Percentiles rank a stretch among this genome's conserved stretches.
Evolutionary conservation across 1,140 invertebrate species (phyloP).

Genomic region (Acromyrmex echinatior): DNA sequence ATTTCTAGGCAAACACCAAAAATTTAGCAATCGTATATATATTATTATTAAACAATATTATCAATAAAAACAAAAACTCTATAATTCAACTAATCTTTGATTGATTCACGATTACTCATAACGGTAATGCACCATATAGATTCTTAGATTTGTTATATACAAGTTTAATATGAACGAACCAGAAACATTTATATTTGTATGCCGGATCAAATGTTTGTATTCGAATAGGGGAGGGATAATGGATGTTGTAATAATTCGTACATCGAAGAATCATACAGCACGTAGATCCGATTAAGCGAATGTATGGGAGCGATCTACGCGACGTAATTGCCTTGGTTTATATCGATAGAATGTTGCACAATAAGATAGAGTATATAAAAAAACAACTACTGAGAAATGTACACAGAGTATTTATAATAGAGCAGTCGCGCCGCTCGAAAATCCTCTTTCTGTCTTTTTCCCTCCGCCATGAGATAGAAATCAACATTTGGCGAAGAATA

Average conservation of each 20-base stretch:
- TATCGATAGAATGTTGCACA: slow-evolving; percentile 69
- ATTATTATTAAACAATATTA: not conserved
- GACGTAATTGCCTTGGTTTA: slow-evolving; percentile 60
- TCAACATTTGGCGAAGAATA: not conserved
- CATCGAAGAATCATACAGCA: slow-evolving; percentile 30
- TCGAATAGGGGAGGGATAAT: slow-evolving; percentile 15
- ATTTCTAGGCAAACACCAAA: no score
- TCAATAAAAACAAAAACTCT: not conserved
- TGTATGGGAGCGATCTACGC: slow-evolving; percentile 49
- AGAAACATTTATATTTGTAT: slow-evolving; percentile 5
- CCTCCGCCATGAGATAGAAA: not conserved
- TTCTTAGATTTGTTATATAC: slow-evolving; percentile 4
- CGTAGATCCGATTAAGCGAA: slow-evolving; percentile 43
- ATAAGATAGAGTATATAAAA: slow-evolving; percentile 75
- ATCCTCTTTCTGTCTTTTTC: not conserved
- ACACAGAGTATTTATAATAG: slow-evolving; percentile 76
- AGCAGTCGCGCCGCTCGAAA: not conserved
- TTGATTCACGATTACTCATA: not conserved
- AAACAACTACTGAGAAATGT: slow-evolving; percentile 76
- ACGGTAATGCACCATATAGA: not conserved
- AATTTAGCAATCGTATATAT: no score
- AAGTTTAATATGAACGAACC: not conserved
- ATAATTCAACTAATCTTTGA: not conserved
- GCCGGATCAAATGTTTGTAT: slow-evolving; percentile 13
- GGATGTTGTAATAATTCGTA: slow-evolving; percentile 52